A percentile compares a stretch with the other conserved stretches of the same genome.
These are phyloP conservation scores for Spondyliosoma cantharus DNA, from an alignment of 2,797 vertebrate genomes.

Conservation along the genomic window DNA sequence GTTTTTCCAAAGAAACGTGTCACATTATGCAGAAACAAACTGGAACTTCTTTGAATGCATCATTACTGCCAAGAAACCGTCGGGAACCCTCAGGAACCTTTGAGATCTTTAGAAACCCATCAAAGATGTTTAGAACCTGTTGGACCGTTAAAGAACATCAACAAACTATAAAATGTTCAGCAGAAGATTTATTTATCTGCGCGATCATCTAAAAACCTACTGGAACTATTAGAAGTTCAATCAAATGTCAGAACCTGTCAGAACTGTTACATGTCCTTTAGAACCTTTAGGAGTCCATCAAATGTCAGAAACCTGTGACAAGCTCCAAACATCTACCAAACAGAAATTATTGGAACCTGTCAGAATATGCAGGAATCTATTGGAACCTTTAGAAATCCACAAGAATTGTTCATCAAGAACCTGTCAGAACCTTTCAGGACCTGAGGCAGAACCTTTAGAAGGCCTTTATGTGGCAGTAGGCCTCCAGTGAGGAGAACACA, in stretches of 20 bases:
- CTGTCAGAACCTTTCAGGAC: background rate
- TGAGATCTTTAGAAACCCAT: background rate
- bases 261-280: background rate
- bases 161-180: no score
- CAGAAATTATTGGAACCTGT: conserved; percentile 4
- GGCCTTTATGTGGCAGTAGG: conserved; percentile 93
- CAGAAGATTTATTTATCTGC: no score
- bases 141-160: background rate
- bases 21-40: background rate
- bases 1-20: background rate
- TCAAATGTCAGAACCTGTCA: background rate
- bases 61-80: background rate
- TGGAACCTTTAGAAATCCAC: conserved; percentile 3
- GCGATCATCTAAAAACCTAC: background rate
- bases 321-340: conserved; percentile 5
- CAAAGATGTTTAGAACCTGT: background rate
- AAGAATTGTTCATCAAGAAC: background rate
- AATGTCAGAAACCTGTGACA: background rate
- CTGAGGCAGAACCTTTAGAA: conserved; percentile 64
- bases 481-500: conserved; percentile 95
- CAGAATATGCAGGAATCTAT: background rate
- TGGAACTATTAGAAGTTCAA: background rate
- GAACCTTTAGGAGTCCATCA: background rate
- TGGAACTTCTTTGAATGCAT: background rate
- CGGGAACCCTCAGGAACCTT: background rate